Evolutionary conservation across 1,140 invertebrate genomes (phyloP).

Genomic region (Phthorimaea operculella): DNA sequence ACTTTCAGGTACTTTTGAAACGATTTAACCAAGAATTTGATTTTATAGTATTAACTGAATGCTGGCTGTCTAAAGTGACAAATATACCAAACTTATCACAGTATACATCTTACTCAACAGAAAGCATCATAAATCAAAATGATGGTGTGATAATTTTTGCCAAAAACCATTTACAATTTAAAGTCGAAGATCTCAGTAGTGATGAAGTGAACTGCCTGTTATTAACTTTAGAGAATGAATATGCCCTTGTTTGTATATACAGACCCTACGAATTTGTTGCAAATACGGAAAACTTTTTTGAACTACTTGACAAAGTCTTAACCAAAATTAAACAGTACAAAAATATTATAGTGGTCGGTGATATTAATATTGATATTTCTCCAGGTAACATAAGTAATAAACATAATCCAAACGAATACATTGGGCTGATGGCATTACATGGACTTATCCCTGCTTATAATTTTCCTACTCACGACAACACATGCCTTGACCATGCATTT

Average conservation of each 20-base stretch:
- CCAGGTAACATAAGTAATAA: background rate
- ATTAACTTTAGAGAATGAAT: constrained; percentile 11
- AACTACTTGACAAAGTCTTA: constrained; percentile 15
- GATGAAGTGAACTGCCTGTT: constrained; percentile 16
- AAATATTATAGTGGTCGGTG: constrained; percentile 19
- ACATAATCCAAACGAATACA: background rate
- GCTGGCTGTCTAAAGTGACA: constrained; percentile 7
- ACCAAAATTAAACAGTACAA: constrained; percentile 4
- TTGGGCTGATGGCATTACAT: background rate
- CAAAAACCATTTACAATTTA: constrained; percentile 10
- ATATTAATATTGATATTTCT: constrained; percentile 18
- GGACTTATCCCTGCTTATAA: background rate
- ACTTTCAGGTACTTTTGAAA: background rate
- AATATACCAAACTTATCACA: constrained; percentile 7
- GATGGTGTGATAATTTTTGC: constrained; percentile 19
- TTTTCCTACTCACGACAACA: background rate
- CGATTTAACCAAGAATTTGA: constrained; percentile 1
- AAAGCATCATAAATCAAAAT: constrained; percentile 16
- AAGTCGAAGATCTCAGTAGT: constrained; percentile 14
- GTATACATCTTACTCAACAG: constrained; percentile 11
- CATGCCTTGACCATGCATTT: constrained; percentile 6
- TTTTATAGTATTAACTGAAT: constrained; percentile 15
- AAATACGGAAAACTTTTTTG: constrained; percentile 14
- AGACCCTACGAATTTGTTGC: constrained; percentile 14
- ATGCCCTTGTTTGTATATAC: constrained; percentile 16